Base-by-base conservation (phyloP, 2,113 vertebrate species). In the Okapia johnstoni region DNA sequence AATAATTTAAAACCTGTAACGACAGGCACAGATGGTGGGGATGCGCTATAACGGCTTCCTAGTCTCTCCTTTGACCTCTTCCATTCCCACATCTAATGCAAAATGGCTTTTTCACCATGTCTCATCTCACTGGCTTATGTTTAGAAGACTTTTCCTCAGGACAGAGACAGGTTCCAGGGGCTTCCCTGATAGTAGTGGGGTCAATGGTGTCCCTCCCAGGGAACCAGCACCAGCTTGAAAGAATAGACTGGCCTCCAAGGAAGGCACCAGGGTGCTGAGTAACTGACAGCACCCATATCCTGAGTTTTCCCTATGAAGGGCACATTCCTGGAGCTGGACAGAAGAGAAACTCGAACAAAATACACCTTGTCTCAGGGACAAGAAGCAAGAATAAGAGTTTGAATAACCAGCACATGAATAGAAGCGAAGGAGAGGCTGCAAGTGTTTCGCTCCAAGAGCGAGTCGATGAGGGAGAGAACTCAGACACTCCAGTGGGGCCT, bases 101-200 rank as follows among this genome's bases (percentile, higher is more conserved):
- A 61, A 83, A n/a, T 26, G 40, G 21, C n/a, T 80, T 80, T 86
- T 63, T 80, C 15, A 54, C 0, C 21, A 2, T 63, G 48, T 66
- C 63, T 88, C 43, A 81, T n/a, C 23, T 54, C 63, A 63, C 2
- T 63, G 76, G 36, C 2, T 57, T 12, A 0, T 58, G 48, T 54
- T 90, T 19, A 54, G 40, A 95, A 85, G 36, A 85, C 3, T 90
- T 79, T 63, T 58, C 15, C n/a, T 61, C 54, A 12, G 10, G 66
- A 85, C 92, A 85, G 60, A 93, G 93, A 94, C 30, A 0, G 0
- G 88, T 40, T 28, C 43, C 25, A 60, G 5, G 36, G 50, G 90
- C 93, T 58, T 96, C 87, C 48, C 87, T 98, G 95, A 88, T 58
- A 80, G 60, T n/a, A 52, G 88, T 95, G 94, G 87, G 46, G 94